Conservation (phyloP, 2,797 vertebrate genomes). For the Myripristis jacobus region DNA sequence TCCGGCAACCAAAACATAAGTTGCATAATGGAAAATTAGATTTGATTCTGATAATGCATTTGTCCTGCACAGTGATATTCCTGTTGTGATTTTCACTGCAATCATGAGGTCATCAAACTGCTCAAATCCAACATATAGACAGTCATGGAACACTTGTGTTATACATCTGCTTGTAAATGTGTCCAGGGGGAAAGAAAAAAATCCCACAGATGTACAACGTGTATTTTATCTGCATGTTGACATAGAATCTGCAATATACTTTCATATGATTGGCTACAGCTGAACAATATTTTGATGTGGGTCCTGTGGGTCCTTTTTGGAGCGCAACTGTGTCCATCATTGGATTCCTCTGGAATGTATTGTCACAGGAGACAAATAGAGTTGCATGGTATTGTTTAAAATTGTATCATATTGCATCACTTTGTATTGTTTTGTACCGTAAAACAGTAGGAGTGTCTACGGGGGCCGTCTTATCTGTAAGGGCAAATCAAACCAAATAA, state of each 20-base stretch:
- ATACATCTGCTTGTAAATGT: slow-evolving; percentile 27
- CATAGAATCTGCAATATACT: slow-evolving; percentile 45
- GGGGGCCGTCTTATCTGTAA: not conserved
- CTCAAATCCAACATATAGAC: slow-evolving; percentile 14
- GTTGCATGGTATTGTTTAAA: slow-evolving; percentile 15
- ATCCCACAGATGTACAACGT: slow-evolving; percentile 32
- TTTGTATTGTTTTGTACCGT: not conserved
- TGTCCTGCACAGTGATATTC: slow-evolving; percentile 5
- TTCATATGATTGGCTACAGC: too few species aligned
- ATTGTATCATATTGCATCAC: not conserved
- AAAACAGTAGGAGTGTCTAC: not conserved
- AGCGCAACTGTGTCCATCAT: not conserved
- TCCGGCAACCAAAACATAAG: slow-evolving; percentile 2
- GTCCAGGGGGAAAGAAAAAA: slow-evolving; percentile 16
- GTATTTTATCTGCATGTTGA: slow-evolving; percentile 41
- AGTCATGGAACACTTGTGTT: slow-evolving; percentile 7
- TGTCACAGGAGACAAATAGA: not conserved
- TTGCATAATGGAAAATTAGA: slow-evolving; percentile 17
- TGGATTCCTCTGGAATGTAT: slow-evolving; percentile 35
- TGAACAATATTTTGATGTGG: not conserved
- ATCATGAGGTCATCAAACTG: slow-evolving; percentile 22
- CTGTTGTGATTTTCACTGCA: slow-evolving; percentile 18
- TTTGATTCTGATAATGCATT: slow-evolving; percentile 42
- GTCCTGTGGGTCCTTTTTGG: slow-evolving; percentile 1
- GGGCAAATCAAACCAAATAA: not conserved